Evolutionary conservation across 2,888 invertebrate genomes (phyloP), one percentile per base, ranked within the genome.

Genomic region (Lordiphosa andalusiaca): DNA sequence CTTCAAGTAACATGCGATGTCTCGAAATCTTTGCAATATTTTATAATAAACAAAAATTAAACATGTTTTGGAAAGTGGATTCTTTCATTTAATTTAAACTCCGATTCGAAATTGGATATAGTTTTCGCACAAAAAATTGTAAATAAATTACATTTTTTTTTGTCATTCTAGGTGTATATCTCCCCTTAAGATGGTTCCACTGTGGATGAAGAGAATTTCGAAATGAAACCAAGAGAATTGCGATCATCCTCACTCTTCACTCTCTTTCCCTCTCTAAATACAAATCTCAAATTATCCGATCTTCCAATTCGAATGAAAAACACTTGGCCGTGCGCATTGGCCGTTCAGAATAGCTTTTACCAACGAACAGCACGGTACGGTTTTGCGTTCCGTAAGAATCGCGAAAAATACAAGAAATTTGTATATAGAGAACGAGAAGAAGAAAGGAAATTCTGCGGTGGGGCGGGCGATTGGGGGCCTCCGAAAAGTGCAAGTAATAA

Each of bases 401-500:
- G 78, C 72, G 69, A 81, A 65, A 53, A 69, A 47, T 53, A 54
- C 40, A 57, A 53, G 39, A 48, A 41, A 38, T 25, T 25, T 52
- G 21, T 30, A 47, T 57, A 40, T 38, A 59, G 40, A 56, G 40
- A 53, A 36, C 33, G 49, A 37, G 47, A 55, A 47, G 40, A 62
- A 47, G 39, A 49, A 46, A 62, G 47, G 42, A 63, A 53, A 56
- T 60, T 61, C 50, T 44, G 51, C 38, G 62, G 64, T 50, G 58
- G 49, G 48, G 35, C 35, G 52, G 47, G 35, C 40, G 38, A 44
- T 47, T 54, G 64, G 65, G 51, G 81, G 68, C 66, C 71, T 71
- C 67, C 69, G 64, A 77, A 78, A 76, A 81, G 84, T 78, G 73
- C 77, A 78, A 78, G 77, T 83, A 78, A 72, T 70, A 63, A 80